These are phyloP conservation scores for Melieria omissa DNA, from an alignment of 2,888 invertebrate genomes.

Conservation along the genomic window DNA sequence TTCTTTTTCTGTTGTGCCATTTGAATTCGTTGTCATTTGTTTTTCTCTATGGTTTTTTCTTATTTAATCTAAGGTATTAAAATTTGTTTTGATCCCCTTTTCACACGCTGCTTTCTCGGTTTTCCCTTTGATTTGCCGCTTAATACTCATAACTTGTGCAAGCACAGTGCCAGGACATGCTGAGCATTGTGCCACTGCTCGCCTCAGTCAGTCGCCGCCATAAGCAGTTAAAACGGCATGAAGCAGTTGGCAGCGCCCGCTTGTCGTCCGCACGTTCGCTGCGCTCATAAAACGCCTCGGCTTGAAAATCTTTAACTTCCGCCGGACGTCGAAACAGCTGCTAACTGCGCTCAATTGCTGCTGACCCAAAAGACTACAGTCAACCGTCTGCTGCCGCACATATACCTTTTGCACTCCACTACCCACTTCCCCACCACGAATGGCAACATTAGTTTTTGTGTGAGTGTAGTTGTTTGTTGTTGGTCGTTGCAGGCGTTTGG, in stretches of 20 bases:
- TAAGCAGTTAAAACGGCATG: conserved; percentile 16
- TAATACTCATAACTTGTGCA: conserved; percentile 5
- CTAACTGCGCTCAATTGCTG: conserved; percentile 38
- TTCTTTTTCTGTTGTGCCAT: background rate
- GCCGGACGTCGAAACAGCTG: conserved; percentile 39
- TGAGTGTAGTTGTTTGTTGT: background rate
- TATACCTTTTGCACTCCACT: background rate
- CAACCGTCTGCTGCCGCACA: conserved; percentile 23
- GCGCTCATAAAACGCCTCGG: conserved; percentile 12
- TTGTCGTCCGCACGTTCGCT: conserved; percentile 1
- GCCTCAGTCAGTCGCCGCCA: background rate
- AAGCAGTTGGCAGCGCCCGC: background rate
- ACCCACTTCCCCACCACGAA: background rate
- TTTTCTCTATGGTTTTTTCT: background rate
- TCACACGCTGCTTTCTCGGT: background rate
- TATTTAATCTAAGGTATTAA: too few relatives aligned
- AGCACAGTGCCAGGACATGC: background rate
- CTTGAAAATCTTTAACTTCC: conserved; percentile 37
- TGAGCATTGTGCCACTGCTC: background rate
- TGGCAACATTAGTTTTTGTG: conserved; percentile 21
- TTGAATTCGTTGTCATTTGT: background rate
- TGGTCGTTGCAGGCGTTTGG: background rate
- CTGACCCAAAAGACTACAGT: conserved; percentile 28
- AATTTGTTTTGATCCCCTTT: background rate
- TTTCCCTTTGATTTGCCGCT: background rate